phyloP scores from a whole-genome alignment of 2,113 vertebrate species.

The Rhinopithecus roxellana region DNA sequence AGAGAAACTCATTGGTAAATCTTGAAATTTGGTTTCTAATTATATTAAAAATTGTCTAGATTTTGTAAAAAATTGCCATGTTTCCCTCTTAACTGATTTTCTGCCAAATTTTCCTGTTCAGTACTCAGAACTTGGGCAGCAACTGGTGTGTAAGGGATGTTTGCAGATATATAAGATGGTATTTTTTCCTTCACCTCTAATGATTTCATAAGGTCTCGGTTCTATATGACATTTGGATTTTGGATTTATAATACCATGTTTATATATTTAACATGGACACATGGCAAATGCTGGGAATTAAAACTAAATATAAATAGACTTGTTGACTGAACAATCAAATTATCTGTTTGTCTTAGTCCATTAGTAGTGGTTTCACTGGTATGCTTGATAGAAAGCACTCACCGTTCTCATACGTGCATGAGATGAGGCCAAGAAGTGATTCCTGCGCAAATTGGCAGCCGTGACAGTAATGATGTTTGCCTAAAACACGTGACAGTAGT shows the following conservation, averaged over 20 bases:
- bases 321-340: background rate
- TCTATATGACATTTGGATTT: background rate
- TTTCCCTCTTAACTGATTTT: background rate
- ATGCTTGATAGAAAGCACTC: background rate
- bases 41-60: background rate
- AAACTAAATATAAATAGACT: background rate
- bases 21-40: conserved; percentile 33
- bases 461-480: background rate
- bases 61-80: background rate
- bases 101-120: background rate
- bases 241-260: background rate
- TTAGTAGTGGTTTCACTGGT: background rate
- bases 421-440: background rate
- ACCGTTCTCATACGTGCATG: background rate
- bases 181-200: background rate
- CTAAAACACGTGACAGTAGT: background rate
- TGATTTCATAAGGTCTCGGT: background rate
- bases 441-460: fast-evolving
- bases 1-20: conserved; percentile 52
- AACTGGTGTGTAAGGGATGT: background rate
- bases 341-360: background rate
- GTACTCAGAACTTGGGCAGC: background rate
- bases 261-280: background rate
- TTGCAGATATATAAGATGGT: background rate
- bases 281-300: background rate